phyloP scores from a whole-genome alignment of 2,888 invertebrate species.

The Cheilosia impressa region DNA sequence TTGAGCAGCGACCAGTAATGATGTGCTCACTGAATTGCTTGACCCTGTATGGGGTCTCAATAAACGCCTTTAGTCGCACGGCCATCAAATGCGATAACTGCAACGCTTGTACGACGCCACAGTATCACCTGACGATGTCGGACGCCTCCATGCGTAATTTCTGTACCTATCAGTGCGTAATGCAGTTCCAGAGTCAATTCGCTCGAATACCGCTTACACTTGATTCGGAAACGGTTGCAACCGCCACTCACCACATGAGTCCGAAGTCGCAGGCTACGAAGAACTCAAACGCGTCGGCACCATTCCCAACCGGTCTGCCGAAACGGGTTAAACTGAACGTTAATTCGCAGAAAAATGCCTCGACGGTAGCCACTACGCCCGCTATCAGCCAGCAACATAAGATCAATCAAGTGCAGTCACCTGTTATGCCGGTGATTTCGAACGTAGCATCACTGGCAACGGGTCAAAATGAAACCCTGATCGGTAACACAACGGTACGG shows the following conservation, averaged over 20 bases:
- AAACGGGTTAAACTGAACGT: slow-evolving; percentile 83
- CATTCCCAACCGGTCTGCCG: slow-evolving; percentile 85
- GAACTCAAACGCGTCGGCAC: slow-evolving; percentile 75
- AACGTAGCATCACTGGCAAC: slow-evolving; percentile 89
- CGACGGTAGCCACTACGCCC: slow-evolving; percentile 72
- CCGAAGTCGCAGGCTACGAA: slow-evolving; percentile 49
- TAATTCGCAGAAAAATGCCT: slow-evolving; percentile 74
- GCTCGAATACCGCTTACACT: slow-evolving; percentile 84
- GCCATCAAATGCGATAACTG: slow-evolving; percentile 90
- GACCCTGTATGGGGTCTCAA: slow-evolving; percentile 91
- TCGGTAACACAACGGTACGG: slow-evolving; percentile 79
- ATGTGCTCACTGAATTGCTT: slow-evolving; percentile 96
- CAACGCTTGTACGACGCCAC: slow-evolving; percentile 87
- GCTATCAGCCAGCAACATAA: slow-evolving; percentile 57
- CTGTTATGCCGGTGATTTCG: slow-evolving; percentile 88
- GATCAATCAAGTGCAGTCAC: slow-evolving; percentile 77
- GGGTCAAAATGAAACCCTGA: slow-evolving; percentile 80
- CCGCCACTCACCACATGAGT: slow-evolving; percentile 70
- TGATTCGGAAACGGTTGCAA: slow-evolving; percentile 79
- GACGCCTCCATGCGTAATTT: slow-evolving; percentile 93
- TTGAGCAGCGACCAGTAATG: slow-evolving; percentile 87
- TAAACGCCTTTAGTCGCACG: slow-evolving; percentile 90
- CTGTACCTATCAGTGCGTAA: slow-evolving; percentile 92
- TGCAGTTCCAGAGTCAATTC: slow-evolving; percentile 90
- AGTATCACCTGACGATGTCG: slow-evolving; percentile 93